These are phyloP conservation scores for Vombatus ursinus DNA, from an alignment of 2,113 vertebrate genomes.

Conservation along the genomic window DNA sequence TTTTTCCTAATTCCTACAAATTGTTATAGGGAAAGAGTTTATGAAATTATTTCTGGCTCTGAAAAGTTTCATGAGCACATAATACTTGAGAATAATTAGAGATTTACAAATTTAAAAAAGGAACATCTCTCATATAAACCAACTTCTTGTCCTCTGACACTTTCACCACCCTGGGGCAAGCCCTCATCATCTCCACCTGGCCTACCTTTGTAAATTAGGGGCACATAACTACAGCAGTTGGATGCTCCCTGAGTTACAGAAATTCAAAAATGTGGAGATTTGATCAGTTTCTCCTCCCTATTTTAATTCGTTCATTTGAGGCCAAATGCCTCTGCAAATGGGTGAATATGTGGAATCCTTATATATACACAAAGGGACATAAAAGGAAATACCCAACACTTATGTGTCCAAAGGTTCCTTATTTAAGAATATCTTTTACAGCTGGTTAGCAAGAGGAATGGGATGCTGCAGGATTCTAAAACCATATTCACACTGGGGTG, in stretches of 20 bases:
- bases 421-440: background rate
- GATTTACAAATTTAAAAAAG: background rate
- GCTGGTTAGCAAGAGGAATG: background rate
- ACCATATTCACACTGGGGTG: background rate
- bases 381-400: background rate
- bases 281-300: background rate
- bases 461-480: background rate
- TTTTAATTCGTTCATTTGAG: background rate
- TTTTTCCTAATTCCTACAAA: background rate
- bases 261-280: background rate
- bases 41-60: slow-evolving; percentile 15
- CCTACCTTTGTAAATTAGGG: background rate
- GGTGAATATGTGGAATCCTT: background rate
- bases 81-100: background rate
- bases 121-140: background rate
- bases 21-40: background rate
- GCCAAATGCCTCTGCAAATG: background rate
- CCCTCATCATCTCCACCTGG: background rate
- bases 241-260: background rate
- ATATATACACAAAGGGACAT: background rate
- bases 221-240: background rate
- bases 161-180: background rate
- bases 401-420: background rate
- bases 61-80: background rate
- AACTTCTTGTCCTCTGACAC: background rate